phyloP scores from a whole-genome alignment of 2,797 vertebrate species.

The Tamandua tetradactyla region DNA sequence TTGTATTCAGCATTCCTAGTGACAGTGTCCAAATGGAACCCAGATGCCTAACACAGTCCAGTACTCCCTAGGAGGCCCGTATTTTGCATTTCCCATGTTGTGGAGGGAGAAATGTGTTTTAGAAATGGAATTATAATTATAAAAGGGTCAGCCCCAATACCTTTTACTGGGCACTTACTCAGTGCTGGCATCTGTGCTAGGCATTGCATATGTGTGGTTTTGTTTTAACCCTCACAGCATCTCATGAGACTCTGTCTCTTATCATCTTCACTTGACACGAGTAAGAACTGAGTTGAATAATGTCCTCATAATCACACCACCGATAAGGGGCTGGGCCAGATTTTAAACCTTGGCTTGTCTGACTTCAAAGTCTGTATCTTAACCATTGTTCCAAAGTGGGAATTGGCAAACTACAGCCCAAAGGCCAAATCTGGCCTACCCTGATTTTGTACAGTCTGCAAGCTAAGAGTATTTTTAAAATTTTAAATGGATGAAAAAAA shows the following conservation, averaged over 20 bases:
- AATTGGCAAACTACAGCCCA: background rate
- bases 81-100: background rate
- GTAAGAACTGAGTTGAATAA: background rate
- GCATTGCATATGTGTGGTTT: background rate
- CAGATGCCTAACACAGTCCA: background rate
- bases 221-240: background rate
- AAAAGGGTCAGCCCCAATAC: background rate
- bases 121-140: slow-evolving; percentile 2
- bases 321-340: background rate
- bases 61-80: background rate
- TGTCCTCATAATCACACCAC: background rate
- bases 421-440: background rate
- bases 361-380: background rate
- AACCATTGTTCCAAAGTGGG: background rate
- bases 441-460: background rate
- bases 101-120: background rate
- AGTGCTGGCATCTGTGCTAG: background rate
- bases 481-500: slow-evolving; percentile 25
- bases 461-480: background rate
- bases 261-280: background rate
- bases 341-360: background rate
- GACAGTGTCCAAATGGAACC: background rate
- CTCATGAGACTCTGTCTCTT: background rate
- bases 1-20: background rate
- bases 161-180: background rate